Base-by-base conservation (phyloP, 2,888 invertebrate genomes). In the Galerucella calmariensis region DNA sequence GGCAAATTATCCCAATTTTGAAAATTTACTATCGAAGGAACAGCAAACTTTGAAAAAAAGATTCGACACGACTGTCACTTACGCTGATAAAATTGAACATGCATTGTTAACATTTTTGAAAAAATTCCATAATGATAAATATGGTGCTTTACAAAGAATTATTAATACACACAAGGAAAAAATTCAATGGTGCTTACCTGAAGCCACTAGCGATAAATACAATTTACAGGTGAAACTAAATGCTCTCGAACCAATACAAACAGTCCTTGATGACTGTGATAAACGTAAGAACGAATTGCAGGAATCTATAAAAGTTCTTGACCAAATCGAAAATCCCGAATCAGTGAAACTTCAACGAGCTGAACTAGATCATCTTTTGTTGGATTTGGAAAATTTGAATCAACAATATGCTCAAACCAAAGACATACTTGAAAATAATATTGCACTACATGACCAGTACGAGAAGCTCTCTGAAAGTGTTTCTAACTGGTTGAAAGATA, bases 171-270 rank as follows among this genome's bases (percentile, higher is more conserved):
- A 95, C 79, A 93, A 94, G 77, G 97, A 98, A 84, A 97, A 97
- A 87, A 92, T 96, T 1, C 90, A 92, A 14, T 97, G 97, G 97
- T 98, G 97, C 85, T 91, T 93, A 83, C 95, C 96, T 0, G 97
- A 97, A 84, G 91, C 94, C 1, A 92, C 93, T 48, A 96, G 95
- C 83, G 97, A 98, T 84, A 94, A 94, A 85, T 97, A 97, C 85
- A 97, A 96, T 84, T 90, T 97, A 44, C 96, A 97, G 89, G 95
- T 97, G 0, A 98, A 98, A 88, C 91, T 94, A 82, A 92, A 94
- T 1, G 94, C 95, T 0, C 86, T 97, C 51, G 89, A 89, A 74
- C 96, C 96, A 77, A 93, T 95, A 2, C 92, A 93, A 85, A 90
- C 90, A 77, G 93, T 93, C 27, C 91, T 95, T 56, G 88, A 88